Conservation (phyloP, 1,140 invertebrate species). For the Antheraea pernyi region DNA sequence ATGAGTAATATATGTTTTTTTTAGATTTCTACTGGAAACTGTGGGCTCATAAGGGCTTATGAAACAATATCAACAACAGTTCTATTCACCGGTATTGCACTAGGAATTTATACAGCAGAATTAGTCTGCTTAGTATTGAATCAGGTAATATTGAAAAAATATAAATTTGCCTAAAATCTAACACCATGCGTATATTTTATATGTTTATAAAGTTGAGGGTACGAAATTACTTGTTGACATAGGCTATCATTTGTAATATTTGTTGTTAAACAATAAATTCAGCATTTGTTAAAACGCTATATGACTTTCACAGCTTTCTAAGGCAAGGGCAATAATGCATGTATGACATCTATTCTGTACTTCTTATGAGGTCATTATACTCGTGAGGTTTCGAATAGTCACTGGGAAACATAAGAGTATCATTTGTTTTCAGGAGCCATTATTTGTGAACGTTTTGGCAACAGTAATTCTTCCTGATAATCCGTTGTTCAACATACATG, state of each 20-base stretch:
- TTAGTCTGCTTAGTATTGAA: constrained; percentile 63
- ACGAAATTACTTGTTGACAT: no score
- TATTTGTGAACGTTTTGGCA: constrained; percentile 55
- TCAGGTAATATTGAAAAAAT: constrained; percentile 44
- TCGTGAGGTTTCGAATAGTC: no score
- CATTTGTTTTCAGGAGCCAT: constrained; percentile 47
- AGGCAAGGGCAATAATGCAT: no score
- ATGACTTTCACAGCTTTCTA: no score
- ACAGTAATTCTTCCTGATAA: constrained; percentile 51
- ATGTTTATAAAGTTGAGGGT: no score
- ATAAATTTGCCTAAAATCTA: no score
- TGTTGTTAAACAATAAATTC: no score
- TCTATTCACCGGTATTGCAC: constrained; percentile 52
- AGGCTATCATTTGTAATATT: no score
- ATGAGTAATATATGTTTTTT: not conserved
- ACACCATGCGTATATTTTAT: no score
- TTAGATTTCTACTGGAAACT: constrained; percentile 68
- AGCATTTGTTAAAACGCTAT: no score
- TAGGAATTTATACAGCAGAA: constrained; percentile 62
- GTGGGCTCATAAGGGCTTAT: constrained; percentile 60
- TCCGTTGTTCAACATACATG: constrained; percentile 43
- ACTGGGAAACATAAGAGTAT: not conserved
- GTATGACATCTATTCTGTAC: no score
- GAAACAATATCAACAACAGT: constrained; percentile 57
- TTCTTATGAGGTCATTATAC: no score